phyloP scores from a whole-genome alignment of 2,888 invertebrate species.

The Pammene fasciana region DNA sequence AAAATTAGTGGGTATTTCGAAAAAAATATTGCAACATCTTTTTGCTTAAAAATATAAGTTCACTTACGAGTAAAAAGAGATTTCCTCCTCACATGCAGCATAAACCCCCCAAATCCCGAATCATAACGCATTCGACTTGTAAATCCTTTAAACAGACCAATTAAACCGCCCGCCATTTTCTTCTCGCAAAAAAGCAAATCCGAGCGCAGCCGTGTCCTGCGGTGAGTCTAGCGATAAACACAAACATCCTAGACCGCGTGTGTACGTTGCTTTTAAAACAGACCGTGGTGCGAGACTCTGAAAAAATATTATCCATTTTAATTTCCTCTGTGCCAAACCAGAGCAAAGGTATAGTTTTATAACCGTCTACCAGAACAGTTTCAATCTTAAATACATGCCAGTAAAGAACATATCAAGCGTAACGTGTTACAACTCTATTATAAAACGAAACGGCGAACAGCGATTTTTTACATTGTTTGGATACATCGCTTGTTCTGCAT shows the following conservation, averaged over 20 bases:
- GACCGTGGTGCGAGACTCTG: constrained; percentile 46
- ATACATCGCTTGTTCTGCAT: constrained; percentile 17
- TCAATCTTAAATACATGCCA: neutral
- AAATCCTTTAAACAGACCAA: constrained; percentile 40
- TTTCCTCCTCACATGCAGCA: neutral
- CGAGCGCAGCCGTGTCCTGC: constrained; percentile 22
- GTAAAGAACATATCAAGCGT: constrained; percentile 12
- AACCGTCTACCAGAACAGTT: neutral
- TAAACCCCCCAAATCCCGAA: constrained; percentile 17
- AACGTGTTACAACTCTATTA: constrained; percentile 14
- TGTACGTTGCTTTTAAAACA: constrained; percentile 48
- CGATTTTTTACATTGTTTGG: neutral
- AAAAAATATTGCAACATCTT: no score
- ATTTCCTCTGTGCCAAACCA: constrained; percentile 49
- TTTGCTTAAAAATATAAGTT: neutral
- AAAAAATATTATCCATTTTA: constrained; percentile 56
- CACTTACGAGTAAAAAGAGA: neutral
- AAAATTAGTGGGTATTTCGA: no score
- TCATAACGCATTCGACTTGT: constrained; percentile 36
- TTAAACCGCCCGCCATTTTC: constrained; percentile 36
- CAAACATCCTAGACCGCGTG: constrained; percentile 38
- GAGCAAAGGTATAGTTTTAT: constrained; percentile 4
- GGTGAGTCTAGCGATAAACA: constrained; percentile 38
- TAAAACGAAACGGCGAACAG: constrained; percentile 4
- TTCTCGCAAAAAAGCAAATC: constrained; percentile 39